Evolutionary conservation across 1,140 invertebrate genomes (phyloP).

Genomic region (Plodia interpunctella): DNA sequence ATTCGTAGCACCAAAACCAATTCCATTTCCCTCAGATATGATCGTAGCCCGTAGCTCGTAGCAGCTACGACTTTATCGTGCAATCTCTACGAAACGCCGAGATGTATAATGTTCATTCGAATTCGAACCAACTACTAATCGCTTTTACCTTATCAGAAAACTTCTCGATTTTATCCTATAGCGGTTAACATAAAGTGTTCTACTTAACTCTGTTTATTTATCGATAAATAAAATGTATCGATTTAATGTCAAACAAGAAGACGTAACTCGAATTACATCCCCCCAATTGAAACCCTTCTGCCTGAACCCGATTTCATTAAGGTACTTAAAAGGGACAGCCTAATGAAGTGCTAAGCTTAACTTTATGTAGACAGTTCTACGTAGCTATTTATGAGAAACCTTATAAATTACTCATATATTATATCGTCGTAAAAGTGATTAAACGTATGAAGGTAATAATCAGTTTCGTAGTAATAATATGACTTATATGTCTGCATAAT

Average conservation of each 20-base stretch:
- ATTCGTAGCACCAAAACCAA: background rate
- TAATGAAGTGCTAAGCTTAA: constrained; percentile 9
- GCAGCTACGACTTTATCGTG: background rate
- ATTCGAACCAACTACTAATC: background rate
- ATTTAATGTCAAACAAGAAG: background rate
- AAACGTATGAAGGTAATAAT: too few species aligned
- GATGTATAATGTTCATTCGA: constrained; percentile 2
- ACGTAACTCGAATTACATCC: background rate
- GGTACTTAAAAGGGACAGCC: background rate
- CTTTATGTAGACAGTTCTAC: background rate
- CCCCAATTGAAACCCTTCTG: constrained; percentile 5
- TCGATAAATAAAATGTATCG: background rate
- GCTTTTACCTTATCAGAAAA: background rate
- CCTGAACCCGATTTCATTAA: constrained; percentile 6
- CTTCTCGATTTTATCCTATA: background rate
- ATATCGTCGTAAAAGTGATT: too few species aligned
- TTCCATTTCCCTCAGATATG: background rate
- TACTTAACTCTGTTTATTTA: background rate
- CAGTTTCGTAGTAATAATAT: too few species aligned
- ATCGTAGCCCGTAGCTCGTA: constrained; percentile 3
- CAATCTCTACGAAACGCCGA: background rate
- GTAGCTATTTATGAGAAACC: background rate
- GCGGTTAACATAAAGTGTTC: background rate
- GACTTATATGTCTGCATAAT: too few species aligned
- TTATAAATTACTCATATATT: background rate